These are phyloP conservation scores for Aplodontia rufa DNA, from an alignment of 2,113 vertebrate species.

Conservation along the genomic window DNA sequence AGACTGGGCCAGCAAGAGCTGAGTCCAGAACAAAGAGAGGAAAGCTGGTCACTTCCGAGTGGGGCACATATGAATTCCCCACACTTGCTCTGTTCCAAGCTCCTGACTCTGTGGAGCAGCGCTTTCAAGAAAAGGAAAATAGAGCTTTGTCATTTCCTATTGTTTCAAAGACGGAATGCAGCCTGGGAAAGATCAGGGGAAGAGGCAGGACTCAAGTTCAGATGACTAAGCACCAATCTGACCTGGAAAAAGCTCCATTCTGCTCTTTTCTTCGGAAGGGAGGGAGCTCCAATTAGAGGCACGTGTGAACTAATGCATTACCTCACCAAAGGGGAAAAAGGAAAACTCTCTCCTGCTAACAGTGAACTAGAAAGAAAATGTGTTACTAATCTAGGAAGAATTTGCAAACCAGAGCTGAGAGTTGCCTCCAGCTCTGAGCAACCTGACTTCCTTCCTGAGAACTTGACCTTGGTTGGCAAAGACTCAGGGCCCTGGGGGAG, in stretches of 20 bases:
- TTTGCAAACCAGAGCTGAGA: not conserved
- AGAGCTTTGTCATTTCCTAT: slow-evolving; percentile 80
- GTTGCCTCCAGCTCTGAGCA: slow-evolving; percentile 14
- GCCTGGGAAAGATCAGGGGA: slow-evolving; percentile 73
- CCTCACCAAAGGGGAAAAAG: slow-evolving; percentile 24
- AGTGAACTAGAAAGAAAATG: not conserved
- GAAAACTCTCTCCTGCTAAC: not conserved
- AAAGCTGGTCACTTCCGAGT: slow-evolving; percentile 91
- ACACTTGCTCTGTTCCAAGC: slow-evolving; percentile 65
- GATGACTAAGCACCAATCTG: slow-evolving; percentile 68
- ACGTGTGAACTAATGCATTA: not conserved
- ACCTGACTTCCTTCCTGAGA: slow-evolving; percentile 58
- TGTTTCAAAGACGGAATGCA: slow-evolving; percentile 58
- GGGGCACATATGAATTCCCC: slow-evolving; percentile 51
- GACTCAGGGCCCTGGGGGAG: not conserved
- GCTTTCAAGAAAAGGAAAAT: slow-evolving; percentile 76
- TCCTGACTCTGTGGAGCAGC: slow-evolving; percentile 37
- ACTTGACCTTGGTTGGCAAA: not conserved
- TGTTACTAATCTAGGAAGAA: slow-evolving; percentile 47
- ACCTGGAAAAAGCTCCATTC: slow-evolving; percentile 70
- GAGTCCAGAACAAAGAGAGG: slow-evolving; percentile 92
- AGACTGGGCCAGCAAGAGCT: slow-evolving; percentile 66
- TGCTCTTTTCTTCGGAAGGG: slow-evolving; percentile 61
- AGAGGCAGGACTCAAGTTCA: slow-evolving; percentile 59
- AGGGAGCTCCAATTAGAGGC: slow-evolving; percentile 72